Evolutionary conservation across 1,140 invertebrate genomes (phyloP), one percentile per base, ranked within the genome.

Genomic region (Pseudomyrmex gracilis): DNA sequence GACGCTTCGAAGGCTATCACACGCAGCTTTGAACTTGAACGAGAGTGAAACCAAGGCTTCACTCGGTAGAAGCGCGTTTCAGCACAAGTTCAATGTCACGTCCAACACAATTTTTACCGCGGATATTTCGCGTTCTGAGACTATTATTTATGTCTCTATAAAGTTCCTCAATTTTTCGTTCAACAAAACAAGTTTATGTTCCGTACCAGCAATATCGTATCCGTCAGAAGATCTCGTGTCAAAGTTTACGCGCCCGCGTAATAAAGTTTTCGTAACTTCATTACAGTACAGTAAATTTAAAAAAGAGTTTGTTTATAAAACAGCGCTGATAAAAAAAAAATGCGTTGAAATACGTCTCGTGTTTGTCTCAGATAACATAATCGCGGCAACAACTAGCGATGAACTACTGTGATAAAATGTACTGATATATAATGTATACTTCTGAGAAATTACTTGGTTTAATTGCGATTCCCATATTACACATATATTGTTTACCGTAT

Each of bases 31-130:
- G 63, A 84, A 84, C 82, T 80, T 70, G 82, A 22, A 43, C 47
- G 74, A 84, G 20, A 60, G 74, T 51, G 66, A 84, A 84, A 80
- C 9, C 49, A 22, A 55, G 17, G 57, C 74, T 80, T 80, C 43
- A 71, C 51, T 9, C 20, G 51, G 34, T 45, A 47, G 53, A 51
- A 53, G 45, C 70, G 58, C 49, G 53, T 34, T 49, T 8, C 10
- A n/a, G 53, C 53, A 20, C 53, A 80, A 71, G 66, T 80, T 80
- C 53, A 80, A 70, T 71, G 76, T 43, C 43, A 15, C n/a, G n/a
- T 43, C 20, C 43, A 58, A 58, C 4, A 15, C 74, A 43, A 55
- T 8, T 45, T 24, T 57, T 57, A 57, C n/a, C 7, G 13, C 15
- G 15, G n/a, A 57, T 7, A 57, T 15, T 13, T 8, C 15, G 34